Conservation (phyloP, 2,113 vertebrate genomes). For the Tiliqua scincoides region DNA sequence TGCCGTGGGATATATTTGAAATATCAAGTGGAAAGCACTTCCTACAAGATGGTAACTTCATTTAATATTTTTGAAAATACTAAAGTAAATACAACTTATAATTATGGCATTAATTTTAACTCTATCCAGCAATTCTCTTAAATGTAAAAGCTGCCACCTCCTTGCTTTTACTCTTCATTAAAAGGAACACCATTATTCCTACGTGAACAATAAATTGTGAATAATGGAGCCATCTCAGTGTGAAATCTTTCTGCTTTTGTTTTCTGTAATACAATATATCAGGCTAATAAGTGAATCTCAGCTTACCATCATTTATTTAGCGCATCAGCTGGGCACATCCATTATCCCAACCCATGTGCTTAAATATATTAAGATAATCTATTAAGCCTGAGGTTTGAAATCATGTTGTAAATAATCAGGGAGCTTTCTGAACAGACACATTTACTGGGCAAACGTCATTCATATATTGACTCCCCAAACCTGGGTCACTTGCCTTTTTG, state of each 20-base stretch:
- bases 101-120: neutral
- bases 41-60: neutral
- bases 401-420: neutral
- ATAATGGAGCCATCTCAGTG: neutral
- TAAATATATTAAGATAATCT: neutral
- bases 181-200: constrained; percentile 1
- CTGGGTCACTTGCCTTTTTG: constrained; percentile 10
- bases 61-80: neutral
- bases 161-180: neutral
- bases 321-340: neutral
- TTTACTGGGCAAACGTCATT: neutral
- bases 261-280: constrained; percentile 14
- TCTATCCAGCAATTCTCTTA: neutral
- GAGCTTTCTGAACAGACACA: constrained; percentile 14
- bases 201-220: constrained; percentile 11
- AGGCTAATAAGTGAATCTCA: constrained; percentile 4
- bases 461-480: neutral
- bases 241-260: neutral
- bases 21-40: fast-evolving
- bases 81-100: neutral
- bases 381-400: constrained; percentile 10
- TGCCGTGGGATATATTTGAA: neutral
- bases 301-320: neutral
- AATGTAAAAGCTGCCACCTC: neutral
- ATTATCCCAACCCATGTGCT: neutral